Base-by-base conservation (phyloP, 2,888 invertebrate species). In the Melolontha melolontha region DNA sequence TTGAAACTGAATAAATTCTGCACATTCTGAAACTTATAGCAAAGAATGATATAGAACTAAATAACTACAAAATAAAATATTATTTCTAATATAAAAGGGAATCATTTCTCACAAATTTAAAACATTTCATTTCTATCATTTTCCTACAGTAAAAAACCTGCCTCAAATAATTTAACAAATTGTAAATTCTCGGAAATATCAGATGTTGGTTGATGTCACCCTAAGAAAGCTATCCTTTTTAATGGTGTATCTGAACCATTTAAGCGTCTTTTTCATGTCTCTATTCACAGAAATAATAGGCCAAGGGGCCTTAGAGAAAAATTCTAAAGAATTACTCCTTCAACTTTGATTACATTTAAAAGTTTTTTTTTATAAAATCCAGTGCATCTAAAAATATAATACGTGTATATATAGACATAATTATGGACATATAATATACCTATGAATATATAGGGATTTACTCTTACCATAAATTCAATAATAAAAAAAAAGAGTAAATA, bases 301-400 rank as follows among this genome's bases (percentile, higher is more conserved):
- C 16, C 57, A 42, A 44, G 57, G 57, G 44, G 57, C 47, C 57
- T 57, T 57, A 57, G 57, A 57, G 34, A 6, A 29, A 57, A 57
- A 57, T 57, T 57, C 57, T 44, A 57, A 57, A 57, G 57, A 42
- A 57, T 57, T 57, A 57, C 57, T 57, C 42, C 57, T 57, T 57
- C 57, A 57, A 57, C 42, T 57, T 57, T 44, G 12, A 29, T 57
- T 57, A 57, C 57, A 44, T 57, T 57, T 44, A 57, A 57, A 44
- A 5, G 2, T 34, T 34, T 34, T 34, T 34, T 41, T 57, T 57
- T 55, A 42, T 42, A 57, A 57, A 57, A 57, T 57, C 44, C 44
- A 42, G 44, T 27, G 29, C 12, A 44, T 57, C 57, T 57, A 57
- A 57, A 57, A 57, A 57, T 57, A 54, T 10, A 57, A 12, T n/a